These are phyloP conservation scores for Nomada lathburiana DNA, from an alignment of 2,888 invertebrate species.

Conservation along the genomic window DNA sequence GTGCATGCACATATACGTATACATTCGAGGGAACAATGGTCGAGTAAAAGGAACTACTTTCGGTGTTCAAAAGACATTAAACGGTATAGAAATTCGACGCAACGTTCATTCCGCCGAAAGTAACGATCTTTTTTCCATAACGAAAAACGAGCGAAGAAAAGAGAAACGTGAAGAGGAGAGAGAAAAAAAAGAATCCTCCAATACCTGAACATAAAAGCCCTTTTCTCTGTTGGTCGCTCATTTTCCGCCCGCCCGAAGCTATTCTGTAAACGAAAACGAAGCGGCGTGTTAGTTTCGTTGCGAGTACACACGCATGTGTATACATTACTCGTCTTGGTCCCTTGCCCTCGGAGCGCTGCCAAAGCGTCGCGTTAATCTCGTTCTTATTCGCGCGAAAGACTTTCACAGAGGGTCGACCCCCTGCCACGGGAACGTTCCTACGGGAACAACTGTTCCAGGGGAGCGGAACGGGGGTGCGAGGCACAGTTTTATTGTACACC, in stretches of 20 bases:
- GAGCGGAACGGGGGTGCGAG: conserved; percentile 38
- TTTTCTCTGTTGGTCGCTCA: conserved; percentile 49
- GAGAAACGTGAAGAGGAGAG: background rate
- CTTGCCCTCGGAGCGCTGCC: conserved; percentile 66
- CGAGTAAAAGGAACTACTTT: too few species aligned
- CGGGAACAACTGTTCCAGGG: conserved; percentile 52
- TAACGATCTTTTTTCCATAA: background rate
- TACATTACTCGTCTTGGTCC: conserved; percentile 36
- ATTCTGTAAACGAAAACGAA: conserved; percentile 59
- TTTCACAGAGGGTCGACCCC: conserved; percentile 47
- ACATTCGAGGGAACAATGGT: too few species aligned
- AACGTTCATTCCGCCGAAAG: too few species aligned
- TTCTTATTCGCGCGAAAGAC: conserved; percentile 66
- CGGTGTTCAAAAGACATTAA: too few species aligned
- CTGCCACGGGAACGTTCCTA: conserved; percentile 30
- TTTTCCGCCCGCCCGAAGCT: conserved; percentile 63
- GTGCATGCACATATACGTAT: too few species aligned
- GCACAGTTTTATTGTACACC: conserved; percentile 47
- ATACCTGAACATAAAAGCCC: conserved; percentile 12
- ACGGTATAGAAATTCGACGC: too few species aligned
- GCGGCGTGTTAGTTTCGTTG: conserved; percentile 47
- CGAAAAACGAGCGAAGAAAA: too few species aligned
- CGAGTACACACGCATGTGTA: conserved; percentile 29
- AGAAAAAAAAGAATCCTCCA: background rate
- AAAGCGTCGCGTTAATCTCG: conserved; percentile 73